Percentiles rank a stretch among this genome's conserved stretches.
These are phyloP conservation scores for Hydrocynus forskahlii DNA, from an alignment of 2,797 vertebrate genomes.

Conservation along the genomic window DNA sequence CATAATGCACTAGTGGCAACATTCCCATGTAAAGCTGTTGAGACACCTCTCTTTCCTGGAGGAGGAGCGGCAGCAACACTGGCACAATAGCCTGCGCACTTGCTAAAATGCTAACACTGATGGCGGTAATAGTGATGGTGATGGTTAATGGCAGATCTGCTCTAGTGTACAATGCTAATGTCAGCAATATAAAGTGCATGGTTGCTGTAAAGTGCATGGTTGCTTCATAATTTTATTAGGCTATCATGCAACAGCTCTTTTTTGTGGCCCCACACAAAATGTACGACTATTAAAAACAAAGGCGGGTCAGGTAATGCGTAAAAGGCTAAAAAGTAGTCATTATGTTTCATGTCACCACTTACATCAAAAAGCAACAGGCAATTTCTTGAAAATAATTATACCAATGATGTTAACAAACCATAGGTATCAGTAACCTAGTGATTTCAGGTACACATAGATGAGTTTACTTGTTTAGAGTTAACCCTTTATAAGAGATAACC, in stretches of 20 bases:
- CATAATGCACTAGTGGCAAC: background rate
- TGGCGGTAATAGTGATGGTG: background rate
- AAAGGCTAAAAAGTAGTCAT: background rate
- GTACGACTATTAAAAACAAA: background rate
- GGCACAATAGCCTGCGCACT: background rate
- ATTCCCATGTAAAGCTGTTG: background rate
- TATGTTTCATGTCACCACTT: background rate
- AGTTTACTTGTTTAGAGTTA: too few species aligned
- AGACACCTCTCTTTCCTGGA: background rate
- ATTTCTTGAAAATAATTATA: too few species aligned
- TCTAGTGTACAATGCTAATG: constrained; percentile 22
- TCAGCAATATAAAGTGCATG: constrained; percentile 9
- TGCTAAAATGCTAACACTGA: constrained; percentile 14
- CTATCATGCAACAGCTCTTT: background rate
- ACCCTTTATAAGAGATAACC: too few species aligned
- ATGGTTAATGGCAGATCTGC: constrained; percentile 12
- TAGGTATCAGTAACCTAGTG: too few species aligned
- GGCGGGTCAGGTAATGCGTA: background rate
- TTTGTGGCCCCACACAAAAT: background rate
- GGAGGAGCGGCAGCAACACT: background rate
- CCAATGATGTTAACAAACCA: too few species aligned
- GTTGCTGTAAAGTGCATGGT: too few species aligned
- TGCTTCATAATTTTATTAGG: constrained; percentile 2
- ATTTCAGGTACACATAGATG: too few species aligned
- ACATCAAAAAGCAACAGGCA: background rate